Base-by-base conservation (phyloP, 2,113 vertebrate species). In the Coryphaenoides rupestris region DNA sequence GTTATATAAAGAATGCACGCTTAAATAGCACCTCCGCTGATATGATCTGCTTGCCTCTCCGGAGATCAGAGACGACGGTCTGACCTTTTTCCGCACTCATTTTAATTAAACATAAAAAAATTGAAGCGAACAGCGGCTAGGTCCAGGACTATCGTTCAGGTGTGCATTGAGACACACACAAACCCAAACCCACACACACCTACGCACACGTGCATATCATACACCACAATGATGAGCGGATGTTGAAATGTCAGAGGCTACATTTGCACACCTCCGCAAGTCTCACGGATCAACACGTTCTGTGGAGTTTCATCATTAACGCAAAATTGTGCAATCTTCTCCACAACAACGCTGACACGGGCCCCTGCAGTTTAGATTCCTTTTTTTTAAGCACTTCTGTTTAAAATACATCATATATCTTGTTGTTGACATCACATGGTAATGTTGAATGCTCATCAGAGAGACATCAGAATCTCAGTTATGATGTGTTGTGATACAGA, bases 51-150 rank as follows among this genome's bases (percentile, higher is more conserved):
- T 71, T 78, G 72, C 75, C 69, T 69, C 77, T 78, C 72, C 1
- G 62, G 76, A 78, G 74, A 70, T 74, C 63, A 76, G 61, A 74
- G 70, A 80, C 16, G 75, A 84, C 69, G 60, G 58, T 69, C 67
- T 84, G 84, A 87, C 84, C 85, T 87, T 84, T 85, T 78, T 74
- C 79, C 82, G 83, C 67, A 59, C 69, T 80, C 75, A 40, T 83
- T 85, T 87, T 87, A 89, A 89, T 89, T 84, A 89, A 83, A 63
- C 52, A 68, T 24, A 33, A 33, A 33, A 33, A 2, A 40, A 40
- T 40, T 12, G n/a, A 9, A 19, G 72, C 78, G 84, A 82, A 88
- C 82, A 83, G 79, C 76, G 71, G 75, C 70, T 62, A 82, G 83
- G 83, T 81, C 75, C 33, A 75, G 68, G 70, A 70, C 58, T 70